Percentiles rank a stretch among this genome's conserved stretches.
Conservation (phyloP, 2,888 invertebrate genomes). For the Caenorhabditis afra region DNA sequence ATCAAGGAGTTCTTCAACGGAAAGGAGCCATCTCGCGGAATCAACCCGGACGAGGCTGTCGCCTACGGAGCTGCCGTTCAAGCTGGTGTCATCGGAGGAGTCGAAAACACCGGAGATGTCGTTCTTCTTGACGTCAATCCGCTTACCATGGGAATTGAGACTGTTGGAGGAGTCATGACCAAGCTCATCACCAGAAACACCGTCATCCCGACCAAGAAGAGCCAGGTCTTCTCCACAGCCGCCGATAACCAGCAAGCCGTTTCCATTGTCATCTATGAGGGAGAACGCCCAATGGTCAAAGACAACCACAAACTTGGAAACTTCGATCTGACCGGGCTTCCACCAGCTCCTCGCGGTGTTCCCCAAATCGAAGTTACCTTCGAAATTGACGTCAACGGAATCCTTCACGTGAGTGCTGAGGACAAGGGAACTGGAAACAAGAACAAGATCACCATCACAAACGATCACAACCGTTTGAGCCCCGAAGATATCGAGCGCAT, state of each 20-base stretch:
- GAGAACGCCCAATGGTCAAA: constrained; percentile 99
- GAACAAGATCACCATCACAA: constrained; percentile 98
- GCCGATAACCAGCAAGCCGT: constrained; percentile 99
- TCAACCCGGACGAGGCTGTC: constrained; percentile 97
- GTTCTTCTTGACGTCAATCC: constrained; percentile 98
- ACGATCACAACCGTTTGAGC: constrained; percentile 90
- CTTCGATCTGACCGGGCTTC: constrained; percentile 87
- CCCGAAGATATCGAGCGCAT: constrained; percentile 98
- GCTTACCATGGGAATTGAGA: constrained; percentile 98
- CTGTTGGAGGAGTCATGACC: constrained; percentile 99
- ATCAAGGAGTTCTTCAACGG: constrained; percentile 89
- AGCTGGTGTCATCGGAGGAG: constrained; percentile 96
- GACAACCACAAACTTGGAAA: constrained; percentile 98
- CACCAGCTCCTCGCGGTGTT: constrained; percentile 82
- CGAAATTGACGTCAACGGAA: constrained; percentile 83
- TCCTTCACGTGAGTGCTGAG: constrained; percentile 90
- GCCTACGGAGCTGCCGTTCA: constrained; percentile 98
- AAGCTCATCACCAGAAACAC: constrained; percentile 97
- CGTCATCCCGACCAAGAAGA: constrained; percentile 98
- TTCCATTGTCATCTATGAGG: constrained; percentile 98
- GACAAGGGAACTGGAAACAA: constrained; percentile 99
- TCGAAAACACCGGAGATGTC: constrained; percentile 90
- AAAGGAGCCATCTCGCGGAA: constrained; percentile 92
- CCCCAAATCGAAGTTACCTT: constrained; percentile 82
- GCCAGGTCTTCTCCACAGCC: constrained; percentile 98